Evolutionary conservation across 2,888 invertebrate species (phyloP).

Genomic region (Orchesellides sinensis): DNA sequence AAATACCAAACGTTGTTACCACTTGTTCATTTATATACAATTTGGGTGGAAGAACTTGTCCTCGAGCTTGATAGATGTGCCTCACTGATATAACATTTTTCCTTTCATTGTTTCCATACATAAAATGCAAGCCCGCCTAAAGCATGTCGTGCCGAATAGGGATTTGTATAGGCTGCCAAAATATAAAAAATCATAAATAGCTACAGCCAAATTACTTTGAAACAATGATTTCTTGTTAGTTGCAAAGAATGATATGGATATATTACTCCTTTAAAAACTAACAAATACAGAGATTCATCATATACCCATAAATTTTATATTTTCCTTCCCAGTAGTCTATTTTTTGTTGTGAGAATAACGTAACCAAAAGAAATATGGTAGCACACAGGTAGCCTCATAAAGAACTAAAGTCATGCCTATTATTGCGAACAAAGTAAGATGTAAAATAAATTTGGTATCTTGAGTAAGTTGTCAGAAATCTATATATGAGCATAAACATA

Average conservation of each 20-base stretch:
- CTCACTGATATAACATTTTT: neutral
- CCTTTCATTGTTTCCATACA: too few species aligned
- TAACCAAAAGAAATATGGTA: too few species aligned
- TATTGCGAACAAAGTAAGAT: too few species aligned
- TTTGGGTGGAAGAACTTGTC: neutral
- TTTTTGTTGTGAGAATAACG: neutral
- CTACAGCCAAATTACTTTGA: neutral
- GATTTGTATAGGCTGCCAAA: neutral
- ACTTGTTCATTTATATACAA: neutral
- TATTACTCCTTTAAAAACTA: neutral
- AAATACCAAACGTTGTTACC: too few species aligned
- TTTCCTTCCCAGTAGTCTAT: conserved; percentile 3
- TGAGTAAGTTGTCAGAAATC: too few species aligned
- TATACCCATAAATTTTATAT: conserved; percentile 10
- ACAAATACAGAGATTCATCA: conserved; percentile 32
- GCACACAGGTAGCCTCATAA: too few species aligned
- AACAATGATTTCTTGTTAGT: conserved; percentile 7
- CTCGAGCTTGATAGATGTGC: neutral
- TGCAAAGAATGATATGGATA: conserved; percentile 13
- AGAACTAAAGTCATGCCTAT: too few species aligned
- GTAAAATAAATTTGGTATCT: too few species aligned
- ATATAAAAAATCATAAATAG: neutral
- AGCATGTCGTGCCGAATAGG: neutral
- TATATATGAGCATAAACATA: too few species aligned
- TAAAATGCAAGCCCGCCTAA: neutral